Percentiles rank a stretch among this genome's conserved stretches.
Evolutionary conservation across 1,140 invertebrate species (phyloP).

Genomic region (Branchinecta lynchi): DNA sequence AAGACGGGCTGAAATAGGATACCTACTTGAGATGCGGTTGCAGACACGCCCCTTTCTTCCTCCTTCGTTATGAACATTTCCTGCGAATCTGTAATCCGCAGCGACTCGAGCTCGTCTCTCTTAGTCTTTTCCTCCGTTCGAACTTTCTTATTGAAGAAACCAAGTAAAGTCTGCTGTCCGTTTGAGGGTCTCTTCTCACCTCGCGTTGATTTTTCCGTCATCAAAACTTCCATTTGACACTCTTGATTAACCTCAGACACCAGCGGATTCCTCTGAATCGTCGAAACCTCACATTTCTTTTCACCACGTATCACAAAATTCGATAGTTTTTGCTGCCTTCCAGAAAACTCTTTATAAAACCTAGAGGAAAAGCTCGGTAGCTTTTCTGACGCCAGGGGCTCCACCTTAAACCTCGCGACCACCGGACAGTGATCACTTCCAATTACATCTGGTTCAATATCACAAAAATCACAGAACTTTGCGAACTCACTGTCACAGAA

Average conservation of each 20-base stretch:
- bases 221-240: no score
- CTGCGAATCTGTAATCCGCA: background rate
- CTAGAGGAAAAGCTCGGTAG: slow-evolving; percentile 35
- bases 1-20: background rate
- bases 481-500: slow-evolving; percentile 31
- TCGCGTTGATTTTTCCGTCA: background rate
- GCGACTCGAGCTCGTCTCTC: background rate
- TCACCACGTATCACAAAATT: slow-evolving; percentile 29
- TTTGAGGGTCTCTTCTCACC: background rate
- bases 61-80: background rate
- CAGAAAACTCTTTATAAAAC: slow-evolving; percentile 38
- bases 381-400: slow-evolving; percentile 27
- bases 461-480: slow-evolving; percentile 29
- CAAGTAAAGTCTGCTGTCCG: background rate
- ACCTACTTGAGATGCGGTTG: background rate
- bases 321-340: slow-evolving; percentile 36
- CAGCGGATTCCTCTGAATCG: background rate
- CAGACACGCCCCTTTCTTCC: background rate
- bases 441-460: slow-evolving; percentile 34
- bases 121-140: background rate
- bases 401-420: slow-evolving; percentile 28
- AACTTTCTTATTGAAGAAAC: background rate
- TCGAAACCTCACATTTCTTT: background rate
- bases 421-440: slow-evolving; percentile 46
- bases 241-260: no score